Base-by-base conservation (phyloP, 2,888 invertebrate species). In the Synanthedon formicaeformis region DNA sequence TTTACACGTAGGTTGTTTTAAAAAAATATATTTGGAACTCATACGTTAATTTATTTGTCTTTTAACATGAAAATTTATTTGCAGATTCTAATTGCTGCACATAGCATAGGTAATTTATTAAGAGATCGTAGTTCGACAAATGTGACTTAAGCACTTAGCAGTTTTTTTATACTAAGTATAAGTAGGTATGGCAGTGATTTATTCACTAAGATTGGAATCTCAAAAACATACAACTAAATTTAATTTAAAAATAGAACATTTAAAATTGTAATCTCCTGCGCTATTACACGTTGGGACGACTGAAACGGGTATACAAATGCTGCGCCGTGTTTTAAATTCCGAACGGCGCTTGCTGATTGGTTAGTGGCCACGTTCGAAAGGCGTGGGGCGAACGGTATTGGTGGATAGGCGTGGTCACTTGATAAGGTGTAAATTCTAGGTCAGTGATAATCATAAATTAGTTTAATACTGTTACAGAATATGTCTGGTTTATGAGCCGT, bases 341-440 rank as follows among this genome's bases (percentile, higher is more conserved):
- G 70, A 77, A 75, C 68, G 69, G 54, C 56, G 66, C 56, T 54
- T 57, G 69, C 63, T 71, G 81, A 89, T 90, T 90, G 89, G 89
- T 65, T 74, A 80, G 69, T 71, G 64, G 74, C 63, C 65, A 71
- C 70, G 73, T 60, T 54, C 57, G 61, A 72, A 67, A 77, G 85
- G 84, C 83, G 84, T 79, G 78, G 73, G 73, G 71, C 72, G 71
- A 64, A 69, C 67, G 71, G 68, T 65, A 67, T 70, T 67, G 73
- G 67, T 66, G 69, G 66, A 69, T 79, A 75, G 86, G 87, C 86
- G 87, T 85, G 85, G 75, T 73, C 62, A 58, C 61, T 57, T 65
- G 63, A 63, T 65, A 67, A 73, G 67, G 76, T 71, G 76, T 71
- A 69, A 75, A 75, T 74, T 73, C 74, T 67, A 66, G 64, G 69